phyloP scores from a whole-genome alignment of 2,113 vertebrate species.

The Peucedramus taeniatus region DNA sequence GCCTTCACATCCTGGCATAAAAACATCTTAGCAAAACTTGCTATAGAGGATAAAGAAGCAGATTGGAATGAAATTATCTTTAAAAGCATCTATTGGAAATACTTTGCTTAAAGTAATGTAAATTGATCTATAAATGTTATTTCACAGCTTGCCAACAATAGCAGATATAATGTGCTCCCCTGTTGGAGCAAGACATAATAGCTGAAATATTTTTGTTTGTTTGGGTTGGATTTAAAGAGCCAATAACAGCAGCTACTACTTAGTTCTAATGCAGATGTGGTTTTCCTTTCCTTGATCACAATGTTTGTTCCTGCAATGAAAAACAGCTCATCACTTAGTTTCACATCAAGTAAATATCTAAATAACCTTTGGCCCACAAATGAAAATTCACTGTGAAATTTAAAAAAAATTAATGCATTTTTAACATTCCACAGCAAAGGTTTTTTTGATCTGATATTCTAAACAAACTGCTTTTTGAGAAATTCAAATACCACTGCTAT shows the following conservation, averaged over 20 bases:
- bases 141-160: neutral
- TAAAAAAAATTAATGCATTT: neutral
- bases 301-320: neutral
- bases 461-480: neutral
- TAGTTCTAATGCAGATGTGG: neutral
- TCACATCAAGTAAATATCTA: neutral
- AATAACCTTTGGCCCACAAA: neutral
- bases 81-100: neutral
- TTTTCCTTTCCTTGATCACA: neutral
- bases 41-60: neutral
- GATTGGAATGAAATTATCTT: neutral
- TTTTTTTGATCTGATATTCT: neutral
- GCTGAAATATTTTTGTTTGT: neutral
- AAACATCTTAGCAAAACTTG: neutral
- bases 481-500: neutral
- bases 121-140: neutral
- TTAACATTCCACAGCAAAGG: neutral
- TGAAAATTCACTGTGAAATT: neutral
- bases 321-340: neutral
- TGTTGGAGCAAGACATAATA: neutral
- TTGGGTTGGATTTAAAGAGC: neutral
- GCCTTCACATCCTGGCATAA: neutral
- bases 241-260: neutral
- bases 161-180: neutral
- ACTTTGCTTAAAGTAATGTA: neutral